phyloP scores from a whole-genome alignment of 2,888 invertebrate species.

The Drosophila mimica region DNA sequence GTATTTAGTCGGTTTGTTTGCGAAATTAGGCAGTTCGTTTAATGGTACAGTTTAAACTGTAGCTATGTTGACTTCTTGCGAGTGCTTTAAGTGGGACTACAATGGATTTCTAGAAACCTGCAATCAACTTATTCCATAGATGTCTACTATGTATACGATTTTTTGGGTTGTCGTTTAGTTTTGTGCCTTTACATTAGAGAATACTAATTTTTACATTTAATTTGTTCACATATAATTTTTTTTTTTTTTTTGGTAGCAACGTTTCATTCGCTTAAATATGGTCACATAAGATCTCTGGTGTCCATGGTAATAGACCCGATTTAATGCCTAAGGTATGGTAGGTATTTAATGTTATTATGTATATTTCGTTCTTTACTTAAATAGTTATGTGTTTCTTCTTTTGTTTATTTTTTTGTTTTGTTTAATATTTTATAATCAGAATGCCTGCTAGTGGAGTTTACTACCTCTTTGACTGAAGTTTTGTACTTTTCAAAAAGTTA shows the following conservation, averaged over 20 bases:
- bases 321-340: slow-evolving; percentile 26
- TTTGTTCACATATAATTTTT: slow-evolving; percentile 12
- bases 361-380: slow-evolving; percentile 30
- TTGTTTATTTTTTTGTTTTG: slow-evolving; percentile 4
- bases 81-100: neutral
- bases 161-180: slow-evolving; percentile 36
- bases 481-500: slow-evolving; percentile 74
- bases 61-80: neutral
- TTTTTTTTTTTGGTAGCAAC: slow-evolving; percentile 13
- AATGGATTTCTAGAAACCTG: slow-evolving; percentile 4
- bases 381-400: slow-evolving; percentile 1
- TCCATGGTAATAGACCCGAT: neutral
- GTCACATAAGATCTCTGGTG: slow-evolving; percentile 18
- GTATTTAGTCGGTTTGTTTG: slow-evolving; percentile 42
- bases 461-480: slow-evolving; percentile 59
- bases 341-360: slow-evolving; percentile 21
- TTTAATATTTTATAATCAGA: slow-evolving; percentile 35
- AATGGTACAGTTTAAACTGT: slow-evolving; percentile 2
- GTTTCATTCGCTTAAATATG: slow-evolving; percentile 14
- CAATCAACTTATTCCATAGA: slow-evolving; percentile 15
- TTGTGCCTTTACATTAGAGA: slow-evolving; percentile 50
- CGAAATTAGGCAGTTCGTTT: slow-evolving; percentile 45
- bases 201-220: slow-evolving; percentile 7
- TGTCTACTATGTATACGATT: slow-evolving; percentile 43
- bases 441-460: slow-evolving; percentile 53